Evolutionary conservation across 2,888 invertebrate genomes (phyloP), one percentile per base, ranked within the genome.

Genomic region (Protophormia terraenovae): DNA sequence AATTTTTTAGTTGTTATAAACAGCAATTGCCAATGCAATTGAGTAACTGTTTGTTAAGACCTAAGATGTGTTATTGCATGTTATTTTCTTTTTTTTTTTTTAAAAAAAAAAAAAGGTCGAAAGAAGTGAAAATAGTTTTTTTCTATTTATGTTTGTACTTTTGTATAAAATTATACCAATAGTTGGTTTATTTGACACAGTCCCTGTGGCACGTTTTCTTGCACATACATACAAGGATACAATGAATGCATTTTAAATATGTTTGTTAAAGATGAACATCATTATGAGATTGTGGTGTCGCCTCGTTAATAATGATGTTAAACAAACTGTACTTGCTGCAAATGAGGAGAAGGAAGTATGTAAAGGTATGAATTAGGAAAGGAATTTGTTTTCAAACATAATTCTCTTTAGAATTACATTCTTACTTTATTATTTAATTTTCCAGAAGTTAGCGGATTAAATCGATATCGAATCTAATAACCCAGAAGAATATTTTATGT

Each of bases 151-250:
- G 1, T 45, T 14, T 32, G n/a, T 38, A 8, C 6, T 62, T 50
- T 38, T 22, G 19, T 41, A 47, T 38, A 45, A 69, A 79, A 69
- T 75, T 81, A 45, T 73, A 69, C 75, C 82, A 85, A 82, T 82
- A 82, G 82, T 85, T 85, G 29, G 82, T 78, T 85, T 82, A 75
- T 85, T 82, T 85, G 82, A 85, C 85, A 85, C 85, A 85, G 78
- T 82, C 78, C 85, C 82, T 79, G 78, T 82, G 82, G 85, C 85
- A 85, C 85, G 85, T 85, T 85, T 85, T 24, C 69, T 50, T 75
- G 71, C 64, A 76, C 73, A 80, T 55, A 8, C 19, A n/a, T n/a
- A n/a, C n/a, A n/a, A n/a, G n/a, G n/a, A n/a, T 76, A 71, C 73
- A 75, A 79, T 75, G 69, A 47, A 78, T 82, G 75, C 55, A 82